Evolutionary conservation across 2,888 invertebrate genomes (phyloP), one percentile per base, ranked within the genome.

Genomic region (Adelognathus sp.): DNA sequence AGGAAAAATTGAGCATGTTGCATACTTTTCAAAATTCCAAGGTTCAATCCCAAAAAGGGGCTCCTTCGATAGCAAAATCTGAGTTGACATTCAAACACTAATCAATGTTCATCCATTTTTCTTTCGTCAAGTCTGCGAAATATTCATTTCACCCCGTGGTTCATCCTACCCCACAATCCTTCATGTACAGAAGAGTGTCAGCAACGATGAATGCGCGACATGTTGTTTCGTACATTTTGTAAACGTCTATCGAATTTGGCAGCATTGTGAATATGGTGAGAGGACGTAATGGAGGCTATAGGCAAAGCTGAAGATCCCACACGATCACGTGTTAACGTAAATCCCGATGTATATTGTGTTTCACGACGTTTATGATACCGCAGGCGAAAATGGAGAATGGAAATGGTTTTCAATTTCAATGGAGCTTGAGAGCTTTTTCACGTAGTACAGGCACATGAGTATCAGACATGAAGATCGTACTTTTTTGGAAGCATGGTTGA

Each of bases 301-400:
- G 31, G 54, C 36, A 31, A 27, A 44, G 16, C 44, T 11, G 24
- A 44, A 56, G 56, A 72, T 72, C 33, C 61, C 46, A 46, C 52
- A 61, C 21, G 63, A 54, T 9, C 54, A 61, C 64, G 72, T 63
- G 54, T 24, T 31, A 14, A 9, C 27, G 29, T 14, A 21, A 39
- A 50, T 16, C 29, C n/a, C 21, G n/a, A 50, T 33, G 54, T 71
- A 60, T 46, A 24, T 63, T 36, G 67, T 33, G 54, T 61, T 18
- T 52, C 54, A 61, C 31, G 41, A 72, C 36, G 27, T 77, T 77
- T 77, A 72, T 67, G 33, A 14, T 52, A 61, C 29, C 50, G 44
- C 31, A 33, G 31, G 1, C 36, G 6, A 16, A 60, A 21, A 27
- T 44, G 44, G n/a, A n/a, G n/a, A n/a, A n/a, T n/a, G n/a, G n/a